These are phyloP conservation scores for Myodes glareolus DNA, from an alignment of 2,113 vertebrate species.

Conservation along the genomic window DNA sequence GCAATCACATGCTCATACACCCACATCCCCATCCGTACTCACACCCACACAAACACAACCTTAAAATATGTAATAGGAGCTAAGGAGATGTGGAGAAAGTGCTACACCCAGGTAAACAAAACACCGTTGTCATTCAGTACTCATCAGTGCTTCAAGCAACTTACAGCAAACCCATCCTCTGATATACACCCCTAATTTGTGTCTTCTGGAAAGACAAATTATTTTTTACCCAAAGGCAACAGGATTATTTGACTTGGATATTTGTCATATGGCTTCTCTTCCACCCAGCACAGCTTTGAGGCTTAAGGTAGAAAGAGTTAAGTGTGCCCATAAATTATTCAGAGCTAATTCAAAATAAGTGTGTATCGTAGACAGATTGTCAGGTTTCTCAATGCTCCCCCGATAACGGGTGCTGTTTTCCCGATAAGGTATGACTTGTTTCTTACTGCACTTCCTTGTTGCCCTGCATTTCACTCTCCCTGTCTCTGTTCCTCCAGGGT, in stretches of 20 bases:
- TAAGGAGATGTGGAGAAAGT: slow-evolving; percentile 4
- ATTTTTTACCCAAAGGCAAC: slow-evolving; percentile 68
- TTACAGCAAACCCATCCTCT: slow-evolving; percentile 62
- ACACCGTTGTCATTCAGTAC: slow-evolving; percentile 54
- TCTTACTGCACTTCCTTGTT: slow-evolving; percentile 84
- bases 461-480: slow-evolving; percentile 76
- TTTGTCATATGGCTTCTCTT: slow-evolving; percentile 74
- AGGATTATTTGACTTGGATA: slow-evolving; percentile 78
- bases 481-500: slow-evolving; percentile 88
- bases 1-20: not conserved
- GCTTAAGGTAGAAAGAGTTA: slow-evolving; percentile 70
- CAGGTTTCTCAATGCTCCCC: slow-evolving; percentile 84
- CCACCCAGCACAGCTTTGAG: slow-evolving; percentile 73
- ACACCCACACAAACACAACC: not conserved
- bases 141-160: slow-evolving; percentile 33
- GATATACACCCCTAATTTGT: slow-evolving; percentile 68
- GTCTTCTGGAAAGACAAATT: slow-evolving; percentile 60
- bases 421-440: slow-evolving; percentile 80
- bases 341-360: slow-evolving; percentile 90
- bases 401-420: slow-evolving; percentile 85
- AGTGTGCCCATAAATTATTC: slow-evolving; percentile 90
- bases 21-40: too few species aligned
- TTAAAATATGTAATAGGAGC: not conserved
- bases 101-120: slow-evolving; percentile 25
- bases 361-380: slow-evolving; percentile 88